Conservation (phyloP, 2,888 invertebrate species). For the Metalampra italica region DNA sequence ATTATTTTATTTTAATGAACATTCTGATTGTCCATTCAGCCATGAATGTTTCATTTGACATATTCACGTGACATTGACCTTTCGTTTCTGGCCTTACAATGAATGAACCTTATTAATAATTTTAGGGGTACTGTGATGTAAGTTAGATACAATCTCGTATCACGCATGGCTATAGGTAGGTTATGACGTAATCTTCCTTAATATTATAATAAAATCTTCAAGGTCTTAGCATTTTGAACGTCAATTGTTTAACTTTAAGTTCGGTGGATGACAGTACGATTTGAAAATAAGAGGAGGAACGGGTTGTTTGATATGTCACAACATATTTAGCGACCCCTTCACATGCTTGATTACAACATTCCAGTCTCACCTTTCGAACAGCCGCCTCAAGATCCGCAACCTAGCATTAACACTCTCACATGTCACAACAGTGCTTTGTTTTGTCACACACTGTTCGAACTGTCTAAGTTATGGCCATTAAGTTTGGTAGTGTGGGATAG, state of each 20-base stretch:
- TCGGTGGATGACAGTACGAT: no score
- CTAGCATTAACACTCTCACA: constrained; percentile 48
- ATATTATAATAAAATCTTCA: neutral
- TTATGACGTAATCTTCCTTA: no score
- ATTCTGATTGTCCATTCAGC: neutral
- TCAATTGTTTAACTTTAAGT: no score
- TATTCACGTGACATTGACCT: constrained; percentile 1
- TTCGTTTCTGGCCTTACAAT: constrained; percentile 1
- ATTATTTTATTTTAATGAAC: no score
- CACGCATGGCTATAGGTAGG: constrained; percentile 21
- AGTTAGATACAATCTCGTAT: constrained; percentile 34
- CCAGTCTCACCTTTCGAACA: constrained; percentile 58
- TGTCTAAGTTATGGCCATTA: constrained; percentile 1
- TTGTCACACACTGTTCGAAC: constrained; percentile 21
- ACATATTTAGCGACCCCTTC: no score
- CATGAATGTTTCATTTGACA: neutral
- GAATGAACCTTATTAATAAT: constrained; percentile 5
- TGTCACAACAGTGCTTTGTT: constrained; percentile 42
- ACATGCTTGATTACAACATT: neutral
- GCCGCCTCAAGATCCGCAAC: constrained; percentile 53
- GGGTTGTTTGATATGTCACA: no score
- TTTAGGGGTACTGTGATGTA: constrained; percentile 1
- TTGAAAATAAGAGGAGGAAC: neutral
- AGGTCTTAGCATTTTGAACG: neutral
- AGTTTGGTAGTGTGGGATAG: constrained; percentile 3